Evolutionary conservation across 2,888 invertebrate genomes (phyloP), one percentile per base, ranked within the genome.

Genomic region (Camponotus fellah): DNA sequence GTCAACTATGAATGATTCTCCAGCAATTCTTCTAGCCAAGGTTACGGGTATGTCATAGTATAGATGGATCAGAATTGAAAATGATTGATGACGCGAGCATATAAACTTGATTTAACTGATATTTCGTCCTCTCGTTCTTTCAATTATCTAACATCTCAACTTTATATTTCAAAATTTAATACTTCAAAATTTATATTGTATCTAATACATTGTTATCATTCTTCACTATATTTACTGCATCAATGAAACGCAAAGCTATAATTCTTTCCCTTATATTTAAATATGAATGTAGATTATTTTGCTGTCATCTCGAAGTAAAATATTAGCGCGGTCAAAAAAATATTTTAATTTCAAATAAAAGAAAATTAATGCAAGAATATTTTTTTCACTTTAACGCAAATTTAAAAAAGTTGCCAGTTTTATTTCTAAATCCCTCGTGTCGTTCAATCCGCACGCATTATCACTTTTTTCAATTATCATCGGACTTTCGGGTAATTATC

Each of bases 71-170:
- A n/a, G 37, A 77, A 77, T 68, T 68, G 68, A 77, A 68, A 68
- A 68, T 68, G 77, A 77, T 26, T 26, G 77, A 68, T 77, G 53
- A 53, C 21, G 17, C 68, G n/a, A 9, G 53, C 64, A 34, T 34
- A 40, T 53, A 53, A 77, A 68, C 68, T 77, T 66, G 77, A 77
- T 68, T 77, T 66, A 56, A 77, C 68, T 64, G 64, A 49, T 14
- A 64, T 75, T 62, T 64, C 10, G 65, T 64, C 49, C 49, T 34
- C 21, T 32, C 40, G n/a, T 21, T 21, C 34, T 21, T 32, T 49
- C 65, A 34, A 34, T 9, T 9, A 43, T 32, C 34, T 34, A 34
- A 62, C 21, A 34, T 3, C 21, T 49, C 34, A 46, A 62, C 64
- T 21, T 46, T 62, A 32, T 9, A 21, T 12, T 43, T 64, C 34